Percentiles rank a stretch among this genome's conserved stretches.
Conservation (phyloP, 2,888 invertebrate genomes). For the Troilus luridus region DNA sequence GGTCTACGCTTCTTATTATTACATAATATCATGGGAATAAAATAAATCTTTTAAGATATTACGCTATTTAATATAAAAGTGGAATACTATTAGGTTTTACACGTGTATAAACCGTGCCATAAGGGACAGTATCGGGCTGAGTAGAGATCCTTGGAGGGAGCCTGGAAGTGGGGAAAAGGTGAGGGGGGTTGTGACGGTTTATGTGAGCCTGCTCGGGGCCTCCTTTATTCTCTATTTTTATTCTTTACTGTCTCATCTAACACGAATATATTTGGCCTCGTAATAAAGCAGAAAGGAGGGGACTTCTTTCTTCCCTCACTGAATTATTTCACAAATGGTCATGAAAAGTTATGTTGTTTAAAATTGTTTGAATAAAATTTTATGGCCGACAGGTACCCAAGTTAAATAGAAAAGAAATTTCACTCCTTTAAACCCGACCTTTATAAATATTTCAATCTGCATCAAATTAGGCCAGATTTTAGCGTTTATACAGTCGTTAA, state of each 20-base stretch:
- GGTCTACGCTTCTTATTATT: not conserved
- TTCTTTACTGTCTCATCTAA: constrained; percentile 50
- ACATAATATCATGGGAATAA: not conserved
- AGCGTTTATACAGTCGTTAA: not conserved
- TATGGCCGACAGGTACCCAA: constrained; percentile 18
- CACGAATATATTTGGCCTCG: constrained; percentile 45
- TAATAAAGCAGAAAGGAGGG: constrained; percentile 21
- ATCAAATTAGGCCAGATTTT: not conserved
- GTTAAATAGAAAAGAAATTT: constrained; percentile 35
- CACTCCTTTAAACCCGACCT: not conserved
- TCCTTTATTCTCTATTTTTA: constrained; percentile 42
- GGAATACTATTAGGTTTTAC: not conserved
- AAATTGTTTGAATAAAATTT: constrained; percentile 37
- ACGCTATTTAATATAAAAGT: not conserved
- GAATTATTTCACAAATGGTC: constrained; percentile 35
- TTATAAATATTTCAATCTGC: constrained; percentile 11
- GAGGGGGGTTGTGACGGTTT: not conserved
- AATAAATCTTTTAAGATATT: not conserved
- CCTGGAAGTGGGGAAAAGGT: not conserved
- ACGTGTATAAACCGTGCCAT: constrained; percentile 5
- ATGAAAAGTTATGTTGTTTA: constrained; percentile 36
- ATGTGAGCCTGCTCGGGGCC: constrained; percentile 21
- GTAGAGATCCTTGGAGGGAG: not conserved
- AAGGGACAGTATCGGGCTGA: not conserved
- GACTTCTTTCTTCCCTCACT: not conserved